Evolutionary conservation across 2,797 vertebrate species (phyloP).

Genomic region (Lepus townsendii): DNA sequence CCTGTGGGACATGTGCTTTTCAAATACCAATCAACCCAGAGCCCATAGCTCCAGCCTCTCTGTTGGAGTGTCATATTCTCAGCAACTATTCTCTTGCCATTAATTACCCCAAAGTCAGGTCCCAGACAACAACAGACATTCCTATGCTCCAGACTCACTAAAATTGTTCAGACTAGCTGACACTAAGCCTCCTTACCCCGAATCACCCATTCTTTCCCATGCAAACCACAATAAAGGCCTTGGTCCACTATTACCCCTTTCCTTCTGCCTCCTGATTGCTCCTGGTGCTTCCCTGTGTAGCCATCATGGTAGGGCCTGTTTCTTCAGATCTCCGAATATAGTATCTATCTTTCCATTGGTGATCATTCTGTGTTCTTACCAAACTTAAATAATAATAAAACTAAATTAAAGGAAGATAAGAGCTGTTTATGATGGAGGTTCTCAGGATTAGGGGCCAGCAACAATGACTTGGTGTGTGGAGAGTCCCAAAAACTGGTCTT

Average conservation of each 20-base stretch:
- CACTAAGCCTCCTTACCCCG: not conserved
- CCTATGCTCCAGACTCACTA: too few relatives aligned
- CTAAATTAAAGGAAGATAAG: not conserved
- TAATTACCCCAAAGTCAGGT: not conserved
- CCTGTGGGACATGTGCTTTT: not conserved
- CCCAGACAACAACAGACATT: too few relatives aligned
- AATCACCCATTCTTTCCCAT: not conserved
- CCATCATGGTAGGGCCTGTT: accelerated
- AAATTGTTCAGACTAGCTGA: not conserved
- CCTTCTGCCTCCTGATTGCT: not conserved
- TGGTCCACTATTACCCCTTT: not conserved
- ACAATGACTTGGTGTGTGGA: not conserved
- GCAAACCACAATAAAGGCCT: not conserved
- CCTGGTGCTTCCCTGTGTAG: not conserved
- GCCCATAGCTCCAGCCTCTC: not conserved
- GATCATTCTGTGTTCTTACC: not conserved
- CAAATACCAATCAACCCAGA: not conserved
- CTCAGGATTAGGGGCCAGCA: too few relatives aligned
- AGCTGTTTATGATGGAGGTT: not conserved
- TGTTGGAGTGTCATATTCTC: not conserved
- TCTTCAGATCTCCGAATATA: not conserved
- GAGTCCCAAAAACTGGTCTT: not conserved
- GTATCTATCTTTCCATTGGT: not conserved
- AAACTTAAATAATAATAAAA: not conserved
- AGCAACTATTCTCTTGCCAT: too few relatives aligned